Evolutionary conservation across 1,140 invertebrate species (phyloP).

Genomic region (Dendrolimus kikuchii): DNA sequence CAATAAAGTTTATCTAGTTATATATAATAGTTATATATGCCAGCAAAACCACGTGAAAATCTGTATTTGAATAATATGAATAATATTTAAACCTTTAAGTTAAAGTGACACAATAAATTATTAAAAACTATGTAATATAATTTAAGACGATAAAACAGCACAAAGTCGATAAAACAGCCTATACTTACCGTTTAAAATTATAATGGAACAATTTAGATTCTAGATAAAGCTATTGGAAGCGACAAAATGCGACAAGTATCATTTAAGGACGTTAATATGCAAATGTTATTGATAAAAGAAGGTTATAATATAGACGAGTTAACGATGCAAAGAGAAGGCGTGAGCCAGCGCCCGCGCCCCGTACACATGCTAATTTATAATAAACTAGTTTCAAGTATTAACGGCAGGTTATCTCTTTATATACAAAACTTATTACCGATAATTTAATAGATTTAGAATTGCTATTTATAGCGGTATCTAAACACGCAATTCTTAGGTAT

Average conservation of each 20-base stretch:
- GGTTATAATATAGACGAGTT: slow-evolving; percentile 39
- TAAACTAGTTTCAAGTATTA: slow-evolving; percentile 6
- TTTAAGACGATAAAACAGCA: neutral
- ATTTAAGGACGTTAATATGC: slow-evolving; percentile 49
- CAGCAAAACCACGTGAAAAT: neutral
- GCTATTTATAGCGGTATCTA: too few relatives aligned
- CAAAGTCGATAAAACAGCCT: slow-evolving; percentile 1
- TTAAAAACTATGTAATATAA: neutral
- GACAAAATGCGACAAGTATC: slow-evolving; percentile 33
- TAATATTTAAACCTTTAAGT: neutral
- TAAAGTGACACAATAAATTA: neutral
- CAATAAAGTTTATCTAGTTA: too few relatives aligned
- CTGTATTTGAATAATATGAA: neutral
- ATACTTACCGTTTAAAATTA: slow-evolving; percentile 12
- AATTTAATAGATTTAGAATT: too few relatives aligned
- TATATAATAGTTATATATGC: too few relatives aligned
- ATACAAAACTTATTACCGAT: too few relatives aligned
- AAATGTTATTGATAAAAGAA: slow-evolving; percentile 47
- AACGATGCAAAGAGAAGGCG: slow-evolving; percentile 16
- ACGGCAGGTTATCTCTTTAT: neutral
- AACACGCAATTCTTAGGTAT: too few relatives aligned
- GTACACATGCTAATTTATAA: slow-evolving; percentile 8
- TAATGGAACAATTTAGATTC: slow-evolving; percentile 32
- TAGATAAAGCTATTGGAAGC: slow-evolving; percentile 46
- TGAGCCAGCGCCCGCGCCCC: neutral